Percentiles rank a stretch among this genome's conserved stretches.
Conservation (phyloP, 1,140 invertebrate species). For the Platyura marginata region DNA sequence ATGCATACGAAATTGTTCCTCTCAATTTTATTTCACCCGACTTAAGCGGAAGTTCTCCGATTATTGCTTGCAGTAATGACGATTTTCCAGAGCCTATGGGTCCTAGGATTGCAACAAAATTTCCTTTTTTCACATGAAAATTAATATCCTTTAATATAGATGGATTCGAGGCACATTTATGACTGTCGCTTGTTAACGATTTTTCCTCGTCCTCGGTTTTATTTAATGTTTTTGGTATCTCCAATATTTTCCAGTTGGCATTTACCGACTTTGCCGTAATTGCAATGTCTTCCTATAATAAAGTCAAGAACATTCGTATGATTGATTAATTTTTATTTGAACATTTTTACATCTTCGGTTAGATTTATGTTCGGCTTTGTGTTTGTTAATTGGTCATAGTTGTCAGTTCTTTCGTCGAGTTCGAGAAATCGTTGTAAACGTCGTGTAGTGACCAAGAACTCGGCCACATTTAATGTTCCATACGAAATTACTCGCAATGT, state of each 20-base stretch:
- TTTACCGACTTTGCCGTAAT: no score
- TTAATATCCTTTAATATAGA: neutral
- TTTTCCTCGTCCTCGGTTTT: neutral
- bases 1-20: constrained; percentile 50
- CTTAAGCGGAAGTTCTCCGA: constrained; percentile 42
- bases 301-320: no score
- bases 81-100: constrained; percentile 40
- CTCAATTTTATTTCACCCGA: constrained; percentile 34
- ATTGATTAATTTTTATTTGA: no score
- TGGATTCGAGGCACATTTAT: neutral
- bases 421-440: constrained; percentile 32
- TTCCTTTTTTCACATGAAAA: constrained; percentile 24
- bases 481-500: no score
- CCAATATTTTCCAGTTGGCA: neutral
- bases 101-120: constrained; percentile 1
- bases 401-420: constrained; percentile 33
- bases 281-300: no score
- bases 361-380: no score
- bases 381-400: no score
- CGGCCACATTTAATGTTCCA: constrained; percentile 49
- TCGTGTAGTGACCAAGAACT: constrained; percentile 44
- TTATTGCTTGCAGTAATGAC: constrained; percentile 39
- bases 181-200: neutral
- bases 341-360: no score
- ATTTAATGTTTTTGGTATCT: constrained; percentile 1